phyloP scores from a whole-genome alignment of 1,140 invertebrate species.

The Hesperophylax magnus region DNA sequence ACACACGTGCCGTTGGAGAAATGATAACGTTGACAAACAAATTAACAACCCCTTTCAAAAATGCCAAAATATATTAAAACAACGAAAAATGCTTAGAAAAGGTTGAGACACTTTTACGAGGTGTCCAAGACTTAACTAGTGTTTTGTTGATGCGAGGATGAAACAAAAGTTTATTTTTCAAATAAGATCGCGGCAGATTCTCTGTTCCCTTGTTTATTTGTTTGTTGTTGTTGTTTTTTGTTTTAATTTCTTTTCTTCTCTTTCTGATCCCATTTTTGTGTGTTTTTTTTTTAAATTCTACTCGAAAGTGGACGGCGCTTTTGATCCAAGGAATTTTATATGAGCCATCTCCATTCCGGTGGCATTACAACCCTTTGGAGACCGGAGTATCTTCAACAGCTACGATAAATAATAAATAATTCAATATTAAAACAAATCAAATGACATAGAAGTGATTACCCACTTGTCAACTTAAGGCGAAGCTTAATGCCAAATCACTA shows the following conservation, averaged over 20 bases:
- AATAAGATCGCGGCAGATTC: conserved; percentile 21
- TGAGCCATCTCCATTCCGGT: conserved; percentile 28
- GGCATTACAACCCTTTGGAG: conserved; percentile 15
- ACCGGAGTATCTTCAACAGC: background rate
- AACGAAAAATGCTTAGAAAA: too few species aligned
- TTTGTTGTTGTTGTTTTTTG: conserved; percentile 26
- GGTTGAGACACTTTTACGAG: background rate
- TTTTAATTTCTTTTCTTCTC: conserved; percentile 12
- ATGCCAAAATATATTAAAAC: too few species aligned
- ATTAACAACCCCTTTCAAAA: too few species aligned
- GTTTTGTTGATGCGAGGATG: background rate
- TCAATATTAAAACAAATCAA: too few species aligned
- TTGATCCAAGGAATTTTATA: conserved; percentile 31
- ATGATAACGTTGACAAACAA: too few species aligned
- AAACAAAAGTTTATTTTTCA: conserved; percentile 18
- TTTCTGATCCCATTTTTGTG: conserved; percentile 18
- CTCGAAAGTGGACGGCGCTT: conserved; percentile 23
- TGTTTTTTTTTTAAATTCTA: background rate
- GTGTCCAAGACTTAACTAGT: background rate
- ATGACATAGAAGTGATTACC: too few species aligned
- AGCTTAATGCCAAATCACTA: too few species aligned
- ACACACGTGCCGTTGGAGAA: too few species aligned
- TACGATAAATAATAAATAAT: too few species aligned
- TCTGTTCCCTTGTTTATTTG: conserved; percentile 32
- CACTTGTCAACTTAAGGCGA: too few species aligned